Evolutionary conservation across 1,140 invertebrate species (phyloP), one percentile per base, ranked within the genome.

Genomic region (Pseudoatta argentina): DNA sequence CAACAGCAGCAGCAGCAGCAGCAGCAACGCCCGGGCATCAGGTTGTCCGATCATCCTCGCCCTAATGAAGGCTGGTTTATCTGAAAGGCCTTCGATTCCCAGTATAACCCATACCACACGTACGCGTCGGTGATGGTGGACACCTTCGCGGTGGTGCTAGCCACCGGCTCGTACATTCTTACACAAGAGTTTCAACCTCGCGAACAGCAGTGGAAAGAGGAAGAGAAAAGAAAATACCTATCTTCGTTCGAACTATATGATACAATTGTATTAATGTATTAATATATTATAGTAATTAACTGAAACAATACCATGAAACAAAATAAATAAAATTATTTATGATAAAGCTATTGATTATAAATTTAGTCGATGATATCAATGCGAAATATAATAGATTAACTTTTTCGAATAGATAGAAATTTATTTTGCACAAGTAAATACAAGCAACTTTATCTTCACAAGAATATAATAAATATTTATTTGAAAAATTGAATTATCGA

Each of bases 21-120:
- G 91, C 90, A 93, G 88, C 69, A 76, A 90, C 89, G 87, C 89
- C 91, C 91, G 91, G 89, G 86, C 93, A 95, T 95, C 94, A 94
- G 92, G 93, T 95, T 95, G 94, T 95, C 95, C 93, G 94, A 95
- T 95, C 95, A 95, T 95, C 94, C 94, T 94, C 93, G 94, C 92
- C 93, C 94, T 95, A 95, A 95, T 95, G 95, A 95, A 95, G 94
- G 92, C 93, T 95, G 94, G 91, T 95, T 95, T 95, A 95, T 95
- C 95, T 95, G 93, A 94, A 83, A 94, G 94, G 92, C 93, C 94
- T 94, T 95, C 95, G 94, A 95, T 95, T 95, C 95, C 92, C 92
- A 95, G 95, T 95, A 95, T 94, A 94, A 94, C 94, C 94, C 93
- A 94, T 94, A 94, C 94, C 94, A 94, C 92, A 93, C 92, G 92